Evolutionary conservation across 2,797 vertebrate genomes (phyloP).

Genomic region (Fistularia commersonii): DNA sequence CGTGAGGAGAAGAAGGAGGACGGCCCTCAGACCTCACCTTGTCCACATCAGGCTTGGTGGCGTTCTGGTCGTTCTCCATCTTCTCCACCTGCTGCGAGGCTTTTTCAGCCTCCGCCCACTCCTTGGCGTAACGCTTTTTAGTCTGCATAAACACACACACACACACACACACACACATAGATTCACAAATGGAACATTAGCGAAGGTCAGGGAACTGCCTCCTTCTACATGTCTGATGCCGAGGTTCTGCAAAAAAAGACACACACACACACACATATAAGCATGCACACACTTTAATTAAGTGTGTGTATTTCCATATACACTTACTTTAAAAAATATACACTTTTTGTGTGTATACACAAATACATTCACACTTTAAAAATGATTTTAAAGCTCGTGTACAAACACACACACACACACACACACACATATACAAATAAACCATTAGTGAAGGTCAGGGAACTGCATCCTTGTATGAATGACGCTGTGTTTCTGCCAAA

Average conservation of each 20-base stretch:
- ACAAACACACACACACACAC: no score
- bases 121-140: constrained; percentile 85
- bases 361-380: no score
- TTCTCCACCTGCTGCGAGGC: constrained; percentile 80
- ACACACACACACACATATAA: background rate
- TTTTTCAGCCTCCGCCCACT: constrained; percentile 86
- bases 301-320: background rate
- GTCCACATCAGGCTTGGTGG: constrained; percentile 82
- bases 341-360: no score
- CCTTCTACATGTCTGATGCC: background rate
- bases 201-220: no score
- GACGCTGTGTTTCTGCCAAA: no score
- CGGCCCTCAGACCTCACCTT: constrained; percentile 69
- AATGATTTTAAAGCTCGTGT: no score
- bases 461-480: no score
- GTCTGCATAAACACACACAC: constrained; percentile 64
- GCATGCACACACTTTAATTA: background rate
- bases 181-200: no score
- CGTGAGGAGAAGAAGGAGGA: constrained; percentile 12
- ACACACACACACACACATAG: constrained; percentile 8
- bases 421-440: no score
- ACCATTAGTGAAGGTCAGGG: no score
- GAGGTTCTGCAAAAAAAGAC: background rate
- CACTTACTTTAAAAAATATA: constrained; percentile 1
- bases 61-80: constrained; percentile 74